These are phyloP conservation scores for Bombycilla garrulus DNA, from an alignment of 2,113 vertebrate species.

Conservation along the genomic window DNA sequence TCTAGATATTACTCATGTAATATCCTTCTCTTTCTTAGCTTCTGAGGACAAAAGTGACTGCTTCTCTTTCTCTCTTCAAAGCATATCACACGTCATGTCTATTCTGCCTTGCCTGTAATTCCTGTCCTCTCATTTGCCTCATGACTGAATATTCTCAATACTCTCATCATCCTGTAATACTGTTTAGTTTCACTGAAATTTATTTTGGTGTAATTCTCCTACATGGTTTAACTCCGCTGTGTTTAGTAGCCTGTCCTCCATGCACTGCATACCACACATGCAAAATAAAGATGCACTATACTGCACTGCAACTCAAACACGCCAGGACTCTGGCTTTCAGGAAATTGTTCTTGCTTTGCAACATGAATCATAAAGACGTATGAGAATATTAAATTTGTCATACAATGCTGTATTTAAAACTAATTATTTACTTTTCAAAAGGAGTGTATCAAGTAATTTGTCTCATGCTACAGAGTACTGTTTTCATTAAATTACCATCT, in stretches of 20 bases:
- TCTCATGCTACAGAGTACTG: neutral
- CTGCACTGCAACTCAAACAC: neutral
- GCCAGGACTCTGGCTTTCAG: neutral
- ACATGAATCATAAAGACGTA: neutral
- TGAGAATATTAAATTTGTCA: neutral
- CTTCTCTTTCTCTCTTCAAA: neutral
- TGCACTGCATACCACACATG: neutral
- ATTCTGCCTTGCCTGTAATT: neutral
- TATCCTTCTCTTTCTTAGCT: neutral
- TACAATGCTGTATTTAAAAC: constrained; percentile 5
- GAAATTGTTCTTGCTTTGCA: constrained; percentile 40
- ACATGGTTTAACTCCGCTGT: neutral
- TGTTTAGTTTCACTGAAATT: neutral
- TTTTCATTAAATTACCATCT: neutral
- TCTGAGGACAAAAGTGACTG: neutral
- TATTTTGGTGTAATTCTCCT: neutral
- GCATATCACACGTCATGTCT: neutral
- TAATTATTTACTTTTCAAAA: constrained; percentile 32
- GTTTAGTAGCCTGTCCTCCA: neutral
- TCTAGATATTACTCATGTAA: neutral
- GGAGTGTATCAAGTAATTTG: neutral
- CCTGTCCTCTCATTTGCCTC: neutral
- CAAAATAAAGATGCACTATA: neutral
- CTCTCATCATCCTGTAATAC: neutral
- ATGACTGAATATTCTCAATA: neutral